Evolutionary conservation across 2,113 vertebrate genomes (phyloP).

Genomic region (Grammatotria lemairii): DNA sequence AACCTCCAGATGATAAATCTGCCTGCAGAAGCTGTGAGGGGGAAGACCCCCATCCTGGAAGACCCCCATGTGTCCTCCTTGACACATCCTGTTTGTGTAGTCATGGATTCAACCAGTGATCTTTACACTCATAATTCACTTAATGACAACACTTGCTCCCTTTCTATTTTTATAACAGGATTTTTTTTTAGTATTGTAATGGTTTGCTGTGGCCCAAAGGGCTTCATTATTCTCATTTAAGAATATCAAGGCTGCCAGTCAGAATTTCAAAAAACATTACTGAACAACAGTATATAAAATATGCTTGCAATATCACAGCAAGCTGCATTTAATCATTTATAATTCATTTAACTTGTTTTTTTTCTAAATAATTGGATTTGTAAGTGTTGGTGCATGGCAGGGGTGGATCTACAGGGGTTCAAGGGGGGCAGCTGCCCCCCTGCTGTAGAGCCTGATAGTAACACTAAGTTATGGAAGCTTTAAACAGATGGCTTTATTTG

Average conservation of each 20-base stretch:
- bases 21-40: conserved; percentile 51
- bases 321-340: not conserved
- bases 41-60: conserved; percentile 56
- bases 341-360: not conserved
- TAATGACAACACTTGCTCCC: not conserved
- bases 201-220: not conserved
- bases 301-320: not conserved
- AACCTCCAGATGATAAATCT: conserved; percentile 73
- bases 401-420: not conserved
- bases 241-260: not conserved
- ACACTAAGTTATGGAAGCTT: not conserved
- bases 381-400: not conserved
- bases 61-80: conserved; percentile 55
- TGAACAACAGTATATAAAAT: not conserved
- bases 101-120: conserved; percentile 54
- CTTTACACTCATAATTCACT: conserved; percentile 60
- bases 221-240: not conserved
- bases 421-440: not conserved
- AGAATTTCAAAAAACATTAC: not conserved
- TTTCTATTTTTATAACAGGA: conserved; percentile 26
- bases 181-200: not conserved
- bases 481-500: not conserved
- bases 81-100: conserved; percentile 69
- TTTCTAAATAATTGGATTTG: not conserved
- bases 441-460: not conserved